These are phyloP conservation scores for Acanthosoma haemorrhoidale DNA, from an alignment of 2,888 invertebrate species.

Conservation along the genomic window DNA sequence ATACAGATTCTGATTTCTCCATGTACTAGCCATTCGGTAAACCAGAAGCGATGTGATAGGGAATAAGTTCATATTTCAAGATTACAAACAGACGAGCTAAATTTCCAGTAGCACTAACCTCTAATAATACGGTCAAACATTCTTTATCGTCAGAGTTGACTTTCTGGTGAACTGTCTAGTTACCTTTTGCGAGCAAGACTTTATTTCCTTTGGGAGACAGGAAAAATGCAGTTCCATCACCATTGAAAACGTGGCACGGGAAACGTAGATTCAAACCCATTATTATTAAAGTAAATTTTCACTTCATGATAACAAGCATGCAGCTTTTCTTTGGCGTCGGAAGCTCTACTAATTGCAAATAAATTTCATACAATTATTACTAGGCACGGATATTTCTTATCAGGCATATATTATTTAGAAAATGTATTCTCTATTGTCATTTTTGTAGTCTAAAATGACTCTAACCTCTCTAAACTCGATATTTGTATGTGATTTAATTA, in stretches of 20 bases:
- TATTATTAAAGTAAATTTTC: too few species aligned
- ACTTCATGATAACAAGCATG: too few species aligned
- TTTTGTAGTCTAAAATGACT: too few species aligned
- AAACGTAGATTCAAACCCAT: too few species aligned
- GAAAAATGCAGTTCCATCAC: constrained; percentile 45
- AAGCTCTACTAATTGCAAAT: too few species aligned
- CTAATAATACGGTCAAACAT: constrained; percentile 42
- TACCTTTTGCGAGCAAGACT: constrained; percentile 44
- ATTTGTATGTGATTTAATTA: too few species aligned
- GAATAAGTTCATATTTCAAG: constrained; percentile 37
- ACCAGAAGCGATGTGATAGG: constrained; percentile 33
- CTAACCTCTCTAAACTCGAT: too few species aligned
- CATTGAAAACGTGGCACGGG: constrained; percentile 44
- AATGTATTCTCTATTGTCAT: too few species aligned
- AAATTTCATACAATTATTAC: too few species aligned
- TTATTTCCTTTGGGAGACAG: constrained; percentile 43
- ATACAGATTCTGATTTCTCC: constrained; percentile 37
- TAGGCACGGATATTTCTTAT: too few species aligned
- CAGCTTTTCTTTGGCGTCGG: too few species aligned
- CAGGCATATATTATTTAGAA: too few species aligned
- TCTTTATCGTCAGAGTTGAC: constrained; percentile 43
- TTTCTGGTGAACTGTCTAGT: constrained; percentile 41
- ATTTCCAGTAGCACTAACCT: constrained; percentile 42
- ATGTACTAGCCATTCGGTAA: constrained; percentile 38
- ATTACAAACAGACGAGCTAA: constrained; percentile 38